phyloP scores from a whole-genome alignment of 2,113 vertebrate genomes.

The Prunella fulvescens region DNA sequence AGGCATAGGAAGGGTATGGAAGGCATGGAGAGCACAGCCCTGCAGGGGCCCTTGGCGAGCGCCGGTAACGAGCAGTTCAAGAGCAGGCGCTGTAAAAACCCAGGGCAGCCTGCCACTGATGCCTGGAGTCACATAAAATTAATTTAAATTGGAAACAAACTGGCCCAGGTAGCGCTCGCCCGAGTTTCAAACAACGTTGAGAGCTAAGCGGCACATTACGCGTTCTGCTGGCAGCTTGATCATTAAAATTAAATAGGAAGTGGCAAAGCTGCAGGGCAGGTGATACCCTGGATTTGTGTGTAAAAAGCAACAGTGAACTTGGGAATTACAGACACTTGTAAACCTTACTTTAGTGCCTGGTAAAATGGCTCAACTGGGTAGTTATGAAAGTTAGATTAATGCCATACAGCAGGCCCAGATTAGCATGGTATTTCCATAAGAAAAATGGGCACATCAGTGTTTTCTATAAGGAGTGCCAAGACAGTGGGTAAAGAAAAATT shows the following conservation, averaged over 20 bases:
- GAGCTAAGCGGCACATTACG: neutral
- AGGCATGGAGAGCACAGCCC: neutral
- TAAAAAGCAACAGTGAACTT: neutral
- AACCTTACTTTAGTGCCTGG: conserved; percentile 26
- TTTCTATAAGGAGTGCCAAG: neutral
- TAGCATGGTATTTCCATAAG: neutral
- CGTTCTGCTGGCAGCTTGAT: conserved; percentile 15
- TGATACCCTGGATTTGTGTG: neutral
- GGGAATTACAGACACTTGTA: conserved; percentile 43
- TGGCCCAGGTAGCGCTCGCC: neutral
- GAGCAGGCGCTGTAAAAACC: conserved; percentile 18
- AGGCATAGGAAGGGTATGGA: neutral
- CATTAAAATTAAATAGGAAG: conserved; percentile 54
- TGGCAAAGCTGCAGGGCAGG: conserved; percentile 42
- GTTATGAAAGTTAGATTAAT: conserved; percentile 18
- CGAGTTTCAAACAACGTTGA: neutral
- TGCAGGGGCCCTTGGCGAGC: neutral
- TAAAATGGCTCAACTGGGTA: conserved; percentile 24
- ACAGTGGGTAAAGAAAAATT: neutral
- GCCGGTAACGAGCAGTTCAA: neutral
- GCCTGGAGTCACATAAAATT: conserved; percentile 59
- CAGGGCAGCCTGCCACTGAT: conserved; percentile 29
- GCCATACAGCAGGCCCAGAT: neutral
- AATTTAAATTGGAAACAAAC: conserved; percentile 61
- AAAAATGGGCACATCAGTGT: neutral